phyloP scores from a whole-genome alignment of 2,888 invertebrate species.

The Hartigia nigra region DNA sequence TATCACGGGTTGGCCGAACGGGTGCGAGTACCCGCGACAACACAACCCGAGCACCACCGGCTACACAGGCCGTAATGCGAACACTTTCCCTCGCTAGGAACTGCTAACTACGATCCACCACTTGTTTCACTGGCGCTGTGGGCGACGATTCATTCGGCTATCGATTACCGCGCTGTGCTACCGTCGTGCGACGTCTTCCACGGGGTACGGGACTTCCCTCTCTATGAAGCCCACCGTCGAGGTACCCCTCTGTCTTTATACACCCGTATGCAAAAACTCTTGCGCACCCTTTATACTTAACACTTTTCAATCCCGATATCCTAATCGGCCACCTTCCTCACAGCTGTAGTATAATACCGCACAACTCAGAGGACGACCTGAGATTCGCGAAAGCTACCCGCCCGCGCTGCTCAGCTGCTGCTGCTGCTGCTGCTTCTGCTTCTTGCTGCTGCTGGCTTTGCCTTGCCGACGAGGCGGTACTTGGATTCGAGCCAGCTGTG shows the following conservation, averaged over 20 bases:
- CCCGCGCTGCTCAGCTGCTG: conserved; percentile 27
- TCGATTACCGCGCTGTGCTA: conserved; percentile 47
- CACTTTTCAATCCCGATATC: neutral
- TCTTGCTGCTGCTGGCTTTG: conserved; percentile 19
- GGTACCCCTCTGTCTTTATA: neutral
- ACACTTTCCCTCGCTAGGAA: neutral
- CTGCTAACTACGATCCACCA: conserved; percentile 49
- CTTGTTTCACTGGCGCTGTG: conserved; percentile 62
- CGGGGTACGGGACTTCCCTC: neutral
- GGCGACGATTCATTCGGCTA: conserved; percentile 56
- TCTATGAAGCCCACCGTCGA: neutral
- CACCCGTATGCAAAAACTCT: neutral
- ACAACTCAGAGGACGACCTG: conserved; percentile 1
- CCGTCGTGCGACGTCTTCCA: conserved; percentile 15
- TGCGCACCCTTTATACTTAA: neutral
- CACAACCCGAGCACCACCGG: neutral
- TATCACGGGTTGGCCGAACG: neutral
- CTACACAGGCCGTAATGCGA: neutral
- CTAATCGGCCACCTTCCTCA: neutral
- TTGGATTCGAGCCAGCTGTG: conserved; percentile 62
- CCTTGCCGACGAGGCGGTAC: conserved; percentile 55
- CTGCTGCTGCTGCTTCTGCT: conserved; percentile 31
- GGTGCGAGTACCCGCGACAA: neutral
- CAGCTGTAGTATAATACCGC: neutral
- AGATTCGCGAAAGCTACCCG: conserved; percentile 1